A percentile compares a stretch with the other conserved stretches of the same genome.
Conservation (phyloP, 1,140 invertebrate genomes). For the Bombus difficillimus region DNA sequence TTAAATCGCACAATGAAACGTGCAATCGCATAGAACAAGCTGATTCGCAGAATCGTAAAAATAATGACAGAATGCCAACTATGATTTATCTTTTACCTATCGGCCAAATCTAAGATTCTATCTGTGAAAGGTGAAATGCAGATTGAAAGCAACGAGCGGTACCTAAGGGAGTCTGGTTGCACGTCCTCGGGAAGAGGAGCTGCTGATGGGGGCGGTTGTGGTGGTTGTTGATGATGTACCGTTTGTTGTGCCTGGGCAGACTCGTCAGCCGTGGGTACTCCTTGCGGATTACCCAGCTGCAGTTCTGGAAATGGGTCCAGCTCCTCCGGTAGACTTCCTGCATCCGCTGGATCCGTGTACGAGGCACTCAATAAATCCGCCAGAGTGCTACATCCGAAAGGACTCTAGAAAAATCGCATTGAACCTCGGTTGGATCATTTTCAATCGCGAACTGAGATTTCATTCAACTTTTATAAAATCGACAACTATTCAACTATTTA, state of each 20-base stretch:
- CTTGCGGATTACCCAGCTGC: constrained; percentile 76
- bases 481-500: not conserved
- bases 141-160: constrained; percentile 32
- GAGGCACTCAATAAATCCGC: constrained; percentile 85
- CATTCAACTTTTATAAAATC: not conserved
- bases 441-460: not conserved
- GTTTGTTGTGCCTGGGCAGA: constrained; percentile 66
- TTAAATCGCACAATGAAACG: not conserved
- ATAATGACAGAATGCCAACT: not conserved
- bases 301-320: constrained; percentile 82
- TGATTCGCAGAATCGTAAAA: not conserved
- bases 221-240: constrained; percentile 71
- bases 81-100: not conserved
- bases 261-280: constrained; percentile 70
- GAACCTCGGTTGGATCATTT: not conserved
- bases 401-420: constrained; percentile 81
- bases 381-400: constrained; percentile 86
- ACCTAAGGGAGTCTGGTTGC: constrained; percentile 80
- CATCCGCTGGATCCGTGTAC: constrained; percentile 82
- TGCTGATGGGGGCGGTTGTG: constrained; percentile 73
- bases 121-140: constrained; percentile 21
- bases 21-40: not conserved
- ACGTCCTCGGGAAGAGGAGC: constrained; percentile 79
- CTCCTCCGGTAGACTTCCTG: constrained; percentile 81
- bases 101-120: not conserved